These are phyloP conservation scores for Botrylloides violaceus DNA, from an alignment of 23 tunicate species.

Conservation along the genomic window DNA sequence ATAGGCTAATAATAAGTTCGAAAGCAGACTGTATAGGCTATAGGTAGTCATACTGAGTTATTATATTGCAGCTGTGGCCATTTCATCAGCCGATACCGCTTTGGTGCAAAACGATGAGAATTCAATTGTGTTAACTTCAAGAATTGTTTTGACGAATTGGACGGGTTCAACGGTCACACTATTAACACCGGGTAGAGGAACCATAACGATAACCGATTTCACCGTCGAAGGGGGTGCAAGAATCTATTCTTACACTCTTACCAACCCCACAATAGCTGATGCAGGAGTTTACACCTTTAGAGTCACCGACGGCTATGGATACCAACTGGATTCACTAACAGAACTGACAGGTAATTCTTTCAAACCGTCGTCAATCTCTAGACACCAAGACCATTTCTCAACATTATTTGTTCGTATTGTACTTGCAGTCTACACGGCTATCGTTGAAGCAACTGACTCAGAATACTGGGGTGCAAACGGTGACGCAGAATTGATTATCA, in stretches of 20 bases:
- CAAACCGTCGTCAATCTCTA: neutral
- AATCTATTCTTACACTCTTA: neutral
- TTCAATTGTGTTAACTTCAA: neutral
- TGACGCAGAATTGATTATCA: neutral
- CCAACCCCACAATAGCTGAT: neutral
- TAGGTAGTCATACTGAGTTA: neutral
- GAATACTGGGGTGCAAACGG: neutral
- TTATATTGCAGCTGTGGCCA: neutral
- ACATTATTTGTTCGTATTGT: no score
- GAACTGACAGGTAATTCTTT: neutral
- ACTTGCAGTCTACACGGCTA: constrained; percentile 12
- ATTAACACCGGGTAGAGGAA: neutral
- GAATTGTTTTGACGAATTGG: neutral
- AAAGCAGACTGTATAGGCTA: neutral
- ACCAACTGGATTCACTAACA: neutral
- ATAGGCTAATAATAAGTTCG: neutral
- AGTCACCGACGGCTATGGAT: constrained; percentile 9
- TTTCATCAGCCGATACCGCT: neutral
- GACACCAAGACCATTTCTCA: neutral
- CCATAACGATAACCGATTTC: neutral
- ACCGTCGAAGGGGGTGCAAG: neutral
- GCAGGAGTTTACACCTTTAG: constrained; percentile 9
- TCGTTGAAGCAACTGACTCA: neutral
- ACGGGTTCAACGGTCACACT: neutral
- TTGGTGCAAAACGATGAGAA: neutral